These are phyloP conservation scores for Lasioglossum calceatum DNA, from an alignment of 2,888 invertebrate genomes.

Conservation along the genomic window DNA sequence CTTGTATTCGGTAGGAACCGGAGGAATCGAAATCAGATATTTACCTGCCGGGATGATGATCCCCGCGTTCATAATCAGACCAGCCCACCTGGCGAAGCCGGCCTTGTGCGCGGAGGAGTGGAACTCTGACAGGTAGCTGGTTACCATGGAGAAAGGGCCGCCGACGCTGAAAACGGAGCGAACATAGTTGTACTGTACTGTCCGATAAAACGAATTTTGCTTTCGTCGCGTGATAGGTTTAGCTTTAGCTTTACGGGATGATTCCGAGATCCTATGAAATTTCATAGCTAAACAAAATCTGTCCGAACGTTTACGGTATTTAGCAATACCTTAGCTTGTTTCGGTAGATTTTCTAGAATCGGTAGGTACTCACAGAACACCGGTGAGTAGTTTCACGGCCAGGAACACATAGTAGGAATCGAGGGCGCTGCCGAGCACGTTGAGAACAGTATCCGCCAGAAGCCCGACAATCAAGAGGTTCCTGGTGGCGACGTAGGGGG, in stretches of 20 bases:
- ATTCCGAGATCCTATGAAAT: too few relatives aligned
- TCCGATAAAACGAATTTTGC: too few relatives aligned
- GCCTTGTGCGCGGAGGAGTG: constrained; percentile 89
- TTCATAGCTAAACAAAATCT: too few relatives aligned
- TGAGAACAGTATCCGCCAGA: constrained; percentile 87
- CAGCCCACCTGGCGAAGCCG: constrained; percentile 88
- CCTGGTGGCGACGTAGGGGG: constrained; percentile 89
- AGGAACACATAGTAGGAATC: constrained; percentile 89
- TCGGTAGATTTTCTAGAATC: not conserved
- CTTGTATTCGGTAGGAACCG: not conserved
- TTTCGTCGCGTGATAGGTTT: too few relatives aligned
- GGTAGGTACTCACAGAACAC: constrained; percentile 88
- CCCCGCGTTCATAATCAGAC: constrained; percentile 88
- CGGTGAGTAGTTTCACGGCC: constrained; percentile 90
- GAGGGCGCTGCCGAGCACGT: constrained; percentile 87
- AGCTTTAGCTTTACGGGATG: too few relatives aligned
- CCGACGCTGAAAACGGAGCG: constrained; percentile 84
- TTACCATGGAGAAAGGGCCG: constrained; percentile 91
- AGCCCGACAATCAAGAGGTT: constrained; percentile 89
- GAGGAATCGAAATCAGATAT: not conserved
- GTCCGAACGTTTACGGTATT: too few relatives aligned
- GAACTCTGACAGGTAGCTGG: constrained; percentile 90
- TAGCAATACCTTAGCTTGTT: too few relatives aligned
- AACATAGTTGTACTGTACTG: too few relatives aligned
- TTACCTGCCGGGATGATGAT: constrained; percentile 87